Evolutionary conservation across 2,888 invertebrate species (phyloP).

Genomic region (Pandemis corylana): DNA sequence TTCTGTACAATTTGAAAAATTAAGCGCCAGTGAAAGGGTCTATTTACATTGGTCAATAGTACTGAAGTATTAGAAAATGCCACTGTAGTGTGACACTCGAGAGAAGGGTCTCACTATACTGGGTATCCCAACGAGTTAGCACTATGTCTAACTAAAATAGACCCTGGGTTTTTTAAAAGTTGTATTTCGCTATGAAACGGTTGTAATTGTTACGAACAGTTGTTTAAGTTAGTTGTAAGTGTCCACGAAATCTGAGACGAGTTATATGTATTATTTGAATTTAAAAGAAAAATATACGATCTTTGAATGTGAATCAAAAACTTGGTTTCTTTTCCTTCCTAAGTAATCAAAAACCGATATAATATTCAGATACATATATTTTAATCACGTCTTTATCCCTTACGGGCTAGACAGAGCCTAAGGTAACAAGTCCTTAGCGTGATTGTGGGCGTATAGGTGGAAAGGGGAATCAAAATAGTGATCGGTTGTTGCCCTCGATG

Average conservation of each 20-base stretch:
- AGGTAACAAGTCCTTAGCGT: no score
- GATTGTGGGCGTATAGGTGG: no score
- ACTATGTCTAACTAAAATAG: neutral
- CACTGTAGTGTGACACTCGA: neutral
- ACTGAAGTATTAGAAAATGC: neutral
- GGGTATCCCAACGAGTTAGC: neutral
- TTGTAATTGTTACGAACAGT: constrained; percentile 41
- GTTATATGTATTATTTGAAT: constrained; percentile 62
- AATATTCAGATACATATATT: no score
- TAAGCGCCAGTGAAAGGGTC: neutral
- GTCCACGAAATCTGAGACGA: constrained; percentile 61
- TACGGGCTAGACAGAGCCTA: no score
- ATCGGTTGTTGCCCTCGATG: no score
- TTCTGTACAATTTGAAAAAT: no score
- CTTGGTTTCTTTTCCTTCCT: constrained; percentile 52
- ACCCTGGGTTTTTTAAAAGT: neutral
- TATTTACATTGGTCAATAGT: neutral
- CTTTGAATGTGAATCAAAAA: constrained; percentile 71
- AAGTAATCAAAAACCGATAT: no score
- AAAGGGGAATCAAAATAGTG: no score
- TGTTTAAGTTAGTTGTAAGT: constrained; percentile 53
- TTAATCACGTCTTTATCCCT: no score
- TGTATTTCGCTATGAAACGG: constrained; percentile 13
- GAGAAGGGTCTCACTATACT: neutral
- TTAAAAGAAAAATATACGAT: constrained; percentile 75